Evolutionary conservation across 2,888 invertebrate genomes (phyloP).

Genomic region (Autographa gamma): DNA sequence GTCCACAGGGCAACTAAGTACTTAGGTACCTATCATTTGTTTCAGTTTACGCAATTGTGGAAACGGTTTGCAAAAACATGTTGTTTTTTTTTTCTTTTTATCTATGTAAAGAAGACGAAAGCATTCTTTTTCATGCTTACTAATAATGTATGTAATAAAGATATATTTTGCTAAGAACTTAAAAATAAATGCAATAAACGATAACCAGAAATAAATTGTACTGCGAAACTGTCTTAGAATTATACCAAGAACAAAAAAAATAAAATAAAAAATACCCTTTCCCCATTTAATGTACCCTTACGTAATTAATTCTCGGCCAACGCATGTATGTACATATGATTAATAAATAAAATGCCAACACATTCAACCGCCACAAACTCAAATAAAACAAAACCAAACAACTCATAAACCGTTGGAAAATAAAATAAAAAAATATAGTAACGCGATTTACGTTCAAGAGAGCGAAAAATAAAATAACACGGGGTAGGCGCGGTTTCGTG

Average conservation of each 20-base stretch:
- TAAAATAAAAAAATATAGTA: conserved; percentile 65
- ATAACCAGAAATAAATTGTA: too few relatives aligned
- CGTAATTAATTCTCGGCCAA: conserved; percentile 51
- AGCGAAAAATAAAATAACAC: conserved; percentile 87
- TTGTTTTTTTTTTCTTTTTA: too few relatives aligned
- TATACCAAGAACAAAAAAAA: conserved; percentile 9
- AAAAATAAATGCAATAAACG: too few relatives aligned
- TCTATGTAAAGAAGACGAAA: too few relatives aligned
- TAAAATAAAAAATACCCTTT: conserved; percentile 2
- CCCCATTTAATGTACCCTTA: conserved; percentile 37
- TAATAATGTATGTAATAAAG: too few relatives aligned
- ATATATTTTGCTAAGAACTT: too few relatives aligned
- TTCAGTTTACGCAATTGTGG: not conserved
- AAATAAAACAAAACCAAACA: conserved; percentile 70
- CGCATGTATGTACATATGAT: conserved; percentile 52
- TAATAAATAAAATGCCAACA: conserved; percentile 63
- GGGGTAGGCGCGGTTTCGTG: conserved; percentile 83
- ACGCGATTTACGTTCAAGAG: conserved; percentile 78
- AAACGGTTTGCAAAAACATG: not conserved
- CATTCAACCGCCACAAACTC: conserved; percentile 58
- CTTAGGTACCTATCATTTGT: not conserved
- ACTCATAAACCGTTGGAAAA: conserved; percentile 72
- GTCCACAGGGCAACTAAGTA: conserved; percentile 35
- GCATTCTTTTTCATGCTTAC: too few relatives aligned
- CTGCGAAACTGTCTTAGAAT: not conserved